These are phyloP conservation scores for Leuctra nigra DNA, from an alignment of 2,888 invertebrate genomes.

Conservation along the genomic window DNA sequence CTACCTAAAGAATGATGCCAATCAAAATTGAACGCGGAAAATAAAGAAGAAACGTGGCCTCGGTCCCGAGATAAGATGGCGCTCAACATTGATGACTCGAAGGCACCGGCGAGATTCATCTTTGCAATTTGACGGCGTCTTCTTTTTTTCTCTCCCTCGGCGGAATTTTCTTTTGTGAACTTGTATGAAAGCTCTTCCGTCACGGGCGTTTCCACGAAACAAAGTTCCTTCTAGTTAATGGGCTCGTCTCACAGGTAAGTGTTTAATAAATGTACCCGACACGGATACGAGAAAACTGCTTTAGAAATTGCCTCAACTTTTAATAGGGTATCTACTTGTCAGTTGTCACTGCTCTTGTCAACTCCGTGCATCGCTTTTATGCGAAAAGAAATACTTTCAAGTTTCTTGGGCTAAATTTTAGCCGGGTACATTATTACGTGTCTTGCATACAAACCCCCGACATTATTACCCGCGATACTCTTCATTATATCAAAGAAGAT, in stretches of 20 bases:
- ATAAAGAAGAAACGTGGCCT: neutral
- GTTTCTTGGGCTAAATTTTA: neutral
- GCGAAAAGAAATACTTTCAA: neutral
- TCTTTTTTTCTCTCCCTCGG: neutral
- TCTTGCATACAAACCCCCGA: too few relatives aligned
- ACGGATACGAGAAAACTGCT: neutral
- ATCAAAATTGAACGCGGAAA: slow-evolving; percentile 16
- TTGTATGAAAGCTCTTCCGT: slow-evolving; percentile 3
- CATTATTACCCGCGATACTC: too few relatives aligned
- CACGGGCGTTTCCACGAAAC: neutral
- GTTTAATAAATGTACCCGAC: neutral
- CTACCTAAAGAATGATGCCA: slow-evolving; percentile 18
- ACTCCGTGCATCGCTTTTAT: neutral
- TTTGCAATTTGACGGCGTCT: slow-evolving; percentile 12
- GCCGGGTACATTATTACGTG: too few relatives aligned
- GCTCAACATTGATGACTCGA: slow-evolving; percentile 16
- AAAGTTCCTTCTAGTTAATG: slow-evolving; percentile 1
- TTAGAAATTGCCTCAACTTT: neutral
- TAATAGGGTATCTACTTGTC: too few relatives aligned
- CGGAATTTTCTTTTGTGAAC: slow-evolving; percentile 10
- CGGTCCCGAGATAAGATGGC: slow-evolving; percentile 2
- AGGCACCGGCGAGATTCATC: slow-evolving; percentile 14
- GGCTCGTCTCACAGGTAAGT: neutral
- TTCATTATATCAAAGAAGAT: too few relatives aligned
- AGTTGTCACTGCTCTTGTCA: neutral